Evolutionary conservation across 2,888 invertebrate genomes (phyloP).

Genomic region (Crepidodera aurea): DNA sequence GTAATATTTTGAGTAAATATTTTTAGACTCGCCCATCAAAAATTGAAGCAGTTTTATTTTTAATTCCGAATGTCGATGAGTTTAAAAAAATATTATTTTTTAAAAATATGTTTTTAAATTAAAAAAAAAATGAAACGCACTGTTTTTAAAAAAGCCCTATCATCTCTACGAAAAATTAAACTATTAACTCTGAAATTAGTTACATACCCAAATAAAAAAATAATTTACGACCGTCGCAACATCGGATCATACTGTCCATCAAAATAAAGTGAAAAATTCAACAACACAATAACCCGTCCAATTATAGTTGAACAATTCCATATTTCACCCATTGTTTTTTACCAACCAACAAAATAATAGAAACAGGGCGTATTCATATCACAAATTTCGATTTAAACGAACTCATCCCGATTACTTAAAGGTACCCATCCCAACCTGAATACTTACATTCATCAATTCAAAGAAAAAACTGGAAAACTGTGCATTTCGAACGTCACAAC

Average conservation of each 20-base stretch:
- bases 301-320: neutral
- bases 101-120: too few species aligned
- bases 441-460: constrained; percentile 54
- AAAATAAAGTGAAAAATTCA: neutral
- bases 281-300: too few species aligned
- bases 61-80: too few species aligned
- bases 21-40: too few species aligned
- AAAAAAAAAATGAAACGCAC: too few species aligned
- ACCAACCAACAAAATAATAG: neutral
- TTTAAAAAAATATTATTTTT: too few species aligned
- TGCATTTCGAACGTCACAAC: constrained; percentile 43
- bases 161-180: too few species aligned
- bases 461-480: constrained; percentile 42
- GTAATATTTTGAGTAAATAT: too few species aligned
- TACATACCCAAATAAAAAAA: neutral
- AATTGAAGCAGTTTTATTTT: too few species aligned
- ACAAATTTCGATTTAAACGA: constrained; percentile 3
- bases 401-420: neutral
- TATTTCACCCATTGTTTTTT: neutral
- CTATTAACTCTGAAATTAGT: too few species aligned
- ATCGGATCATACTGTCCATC: neutral
- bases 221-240: neutral
- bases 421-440: neutral
- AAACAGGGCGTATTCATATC: constrained; percentile 10
- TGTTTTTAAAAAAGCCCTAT: too few species aligned